Evolutionary conservation across 2,113 vertebrate genomes (phyloP), one percentile per base, ranked within the genome.

Genomic region (Clarias batrachus): DNA sequence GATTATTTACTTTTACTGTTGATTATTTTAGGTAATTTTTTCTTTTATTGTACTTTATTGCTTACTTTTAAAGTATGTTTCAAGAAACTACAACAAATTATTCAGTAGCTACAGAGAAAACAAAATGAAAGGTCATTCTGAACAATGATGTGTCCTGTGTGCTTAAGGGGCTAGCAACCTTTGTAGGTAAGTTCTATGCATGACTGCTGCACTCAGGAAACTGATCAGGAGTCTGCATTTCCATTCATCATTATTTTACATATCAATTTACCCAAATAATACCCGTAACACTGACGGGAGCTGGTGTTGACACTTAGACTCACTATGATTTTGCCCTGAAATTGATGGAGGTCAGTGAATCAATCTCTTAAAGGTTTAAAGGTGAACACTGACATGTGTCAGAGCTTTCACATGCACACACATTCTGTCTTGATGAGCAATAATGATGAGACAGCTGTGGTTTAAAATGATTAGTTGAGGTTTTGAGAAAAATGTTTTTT

Each of bases 291-390:
- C 74, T 65, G 63, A 90, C 87, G 90, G 90, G 90, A 9, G 21
- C 60, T 84, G 87, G 82, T 76, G 88, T 93, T 92, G 91, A 91
- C 91, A 91, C 90, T 89, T 87, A 93, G 90, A 91, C 91, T 93
- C 91, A 90, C 66, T 8, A 73, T 10, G 30, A 89, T 90, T 88
- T 88, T 79, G 56, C 77, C 81, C 74, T 85, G 86, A 87, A 92
- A 89, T 91, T 88, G 88, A 93, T 83, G 27, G 91, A 91, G 91
- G 93, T 94, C 93, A 93, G 87, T 90, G 88, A 91, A 94, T 92
- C 90, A 92, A 94, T 91, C 88, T 88, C 85, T 71, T 37, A 62
- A 74, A 92, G 93, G 93, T 94, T 95, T 94, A 95, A 94, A 95
- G 93, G 92, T 92, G 91, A 90, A 60, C 63, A 82, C 25, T 82